Base-by-base conservation (phyloP, 2,888 invertebrate genomes). In the Cordilura impudica region DNA sequence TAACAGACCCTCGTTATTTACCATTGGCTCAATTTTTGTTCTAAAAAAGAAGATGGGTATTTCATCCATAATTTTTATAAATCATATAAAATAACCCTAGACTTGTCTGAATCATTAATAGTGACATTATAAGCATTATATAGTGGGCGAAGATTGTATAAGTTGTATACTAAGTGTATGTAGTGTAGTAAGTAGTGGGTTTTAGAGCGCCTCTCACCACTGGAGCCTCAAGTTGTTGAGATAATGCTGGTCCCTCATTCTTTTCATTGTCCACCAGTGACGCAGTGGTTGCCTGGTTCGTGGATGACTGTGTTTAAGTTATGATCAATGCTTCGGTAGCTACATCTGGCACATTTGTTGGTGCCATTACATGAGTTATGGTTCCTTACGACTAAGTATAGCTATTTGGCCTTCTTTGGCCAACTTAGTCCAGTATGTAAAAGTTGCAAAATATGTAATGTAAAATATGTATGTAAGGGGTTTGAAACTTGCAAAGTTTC, bases 351-450 rank as follows among this genome's bases (percentile, higher is more conserved):
- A 29, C 1, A 7, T 54, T 75, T 1, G 92, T 91, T 3, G 96
- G 95, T 26, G 94, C 94, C 1, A 96, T 93, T 1, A 97, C 91
- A 89, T 97, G 96, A 0, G 97, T 97, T 65, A 97, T 93, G 0
- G 97, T 97, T 90, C 97, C 96, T 89, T 97, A 0, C 96, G 92
- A 84, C 96, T 97, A 1, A 96, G 95, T 3, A 96, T 95, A 39
- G 94, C 93, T 0, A 96, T 96, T 65, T 94, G 94, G 72, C 96
- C 96, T 81, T 96, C 96, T 89, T 95, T 96, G 82, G 95, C 96
- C 43, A 95, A 91, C 4, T 97, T 97, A 0, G 97, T 97, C 96
- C 96, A 97, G 87, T 97, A 97, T 0, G 97, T 97, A 85, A 95
- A 96, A 0, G 97, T 97, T 0, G 97, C 97, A 83, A 96, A 97